Conservation (phyloP, 2,797 vertebrate species). For the Chaenodraco wilsoni region DNA sequence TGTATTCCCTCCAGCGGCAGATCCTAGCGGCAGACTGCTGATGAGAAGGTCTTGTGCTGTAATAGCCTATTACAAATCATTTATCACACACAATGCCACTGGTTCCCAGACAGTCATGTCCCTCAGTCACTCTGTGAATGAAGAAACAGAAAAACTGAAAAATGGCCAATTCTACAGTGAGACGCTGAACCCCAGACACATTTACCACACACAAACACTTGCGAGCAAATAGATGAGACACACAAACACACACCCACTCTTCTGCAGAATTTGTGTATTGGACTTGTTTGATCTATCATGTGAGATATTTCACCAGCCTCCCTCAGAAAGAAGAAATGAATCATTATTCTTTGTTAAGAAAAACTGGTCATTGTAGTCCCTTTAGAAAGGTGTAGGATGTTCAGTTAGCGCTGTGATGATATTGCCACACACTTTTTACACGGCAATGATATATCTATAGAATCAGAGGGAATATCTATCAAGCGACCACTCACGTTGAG, state of each 20-base stretch:
- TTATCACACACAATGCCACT: conserved; percentile 15
- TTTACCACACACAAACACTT: conserved; percentile 1
- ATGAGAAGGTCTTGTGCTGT: conserved; percentile 46
- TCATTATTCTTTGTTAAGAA: not conserved
- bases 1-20: conserved; percentile 24
- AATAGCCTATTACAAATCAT: conserved; percentile 55
- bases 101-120: too few relatives aligned
- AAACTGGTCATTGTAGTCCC: conserved; percentile 5
- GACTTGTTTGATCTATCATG: conserved; percentile 1
- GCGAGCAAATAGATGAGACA: not conserved
- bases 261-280: not conserved
- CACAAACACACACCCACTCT: not conserved
- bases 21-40: conserved; percentile 41
- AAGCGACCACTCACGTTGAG: conserved; percentile 38
- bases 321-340: conserved; percentile 9
- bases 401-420: conserved; percentile 26
- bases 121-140: too few relatives aligned
- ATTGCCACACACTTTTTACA: conserved; percentile 22
- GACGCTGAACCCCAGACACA: conserved; percentile 5
- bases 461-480: conserved; percentile 25
- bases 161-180: conserved; percentile 8
- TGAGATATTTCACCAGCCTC: not conserved
- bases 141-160: too few relatives aligned
- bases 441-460: conserved; percentile 30
- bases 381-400: not conserved